These are phyloP conservation scores for Formica exsecta DNA, from an alignment of 1,140 invertebrate species.

Conservation along the genomic window DNA sequence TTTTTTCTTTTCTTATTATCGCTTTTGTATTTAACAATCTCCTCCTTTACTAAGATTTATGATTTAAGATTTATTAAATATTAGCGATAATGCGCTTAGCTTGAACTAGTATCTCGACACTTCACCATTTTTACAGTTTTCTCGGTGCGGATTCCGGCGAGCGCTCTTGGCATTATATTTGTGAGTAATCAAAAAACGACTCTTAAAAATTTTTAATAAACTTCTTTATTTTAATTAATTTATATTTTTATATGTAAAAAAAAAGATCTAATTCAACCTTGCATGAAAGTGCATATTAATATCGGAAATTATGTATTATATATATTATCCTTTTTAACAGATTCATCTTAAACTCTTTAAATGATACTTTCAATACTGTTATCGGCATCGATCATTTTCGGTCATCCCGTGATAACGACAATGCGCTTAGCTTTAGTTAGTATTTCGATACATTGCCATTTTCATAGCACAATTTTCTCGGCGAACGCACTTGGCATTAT, in stretches of 20 bases:
- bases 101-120: background rate
- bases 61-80: constrained; percentile 6
- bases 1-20: background rate
- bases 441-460: constrained; percentile 4
- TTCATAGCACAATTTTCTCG: constrained; percentile 26
- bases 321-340: background rate
- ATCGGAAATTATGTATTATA: constrained; percentile 10
- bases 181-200: background rate
- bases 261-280: background rate
- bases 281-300: background rate
- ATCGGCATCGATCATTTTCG: background rate
- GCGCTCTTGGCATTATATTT: background rate
- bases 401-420: background rate
- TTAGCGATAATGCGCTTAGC: constrained; percentile 2
- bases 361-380: background rate
- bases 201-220: background rate
- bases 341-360: background rate
- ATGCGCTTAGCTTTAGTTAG: background rate
- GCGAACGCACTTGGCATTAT: constrained; percentile 17
- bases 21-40: background rate
- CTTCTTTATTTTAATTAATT: background rate
- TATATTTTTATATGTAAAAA: background rate
- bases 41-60: background rate
- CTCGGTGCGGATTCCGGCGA: background rate
- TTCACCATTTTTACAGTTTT: constrained; percentile 29